Conservation (phyloP, 2,888 invertebrate genomes). For the Dryobota labecula region DNA sequence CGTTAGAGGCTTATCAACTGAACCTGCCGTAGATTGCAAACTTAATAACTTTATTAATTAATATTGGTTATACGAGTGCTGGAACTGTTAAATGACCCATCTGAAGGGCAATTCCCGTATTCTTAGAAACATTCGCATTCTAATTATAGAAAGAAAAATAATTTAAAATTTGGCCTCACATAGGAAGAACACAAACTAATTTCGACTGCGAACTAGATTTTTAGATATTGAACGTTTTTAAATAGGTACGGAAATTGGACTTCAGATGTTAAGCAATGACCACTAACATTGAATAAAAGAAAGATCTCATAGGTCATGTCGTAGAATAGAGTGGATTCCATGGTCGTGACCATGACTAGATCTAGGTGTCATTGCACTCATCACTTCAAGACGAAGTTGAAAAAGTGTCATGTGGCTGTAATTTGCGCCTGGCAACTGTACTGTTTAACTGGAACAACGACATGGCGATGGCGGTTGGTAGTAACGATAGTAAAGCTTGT, state of each 20-base stretch:
- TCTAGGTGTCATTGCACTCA: background rate
- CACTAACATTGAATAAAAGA: background rate
- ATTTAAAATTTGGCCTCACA: background rate
- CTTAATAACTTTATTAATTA: slow-evolving; percentile 29
- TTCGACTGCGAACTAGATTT: background rate
- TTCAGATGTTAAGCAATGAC: background rate
- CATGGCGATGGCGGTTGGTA: too few species aligned
- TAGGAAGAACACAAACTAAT: background rate
- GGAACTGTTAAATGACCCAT: background rate
- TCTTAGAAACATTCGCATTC: background rate
- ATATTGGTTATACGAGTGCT: background rate
- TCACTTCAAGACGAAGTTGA: too few species aligned
- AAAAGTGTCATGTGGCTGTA: background rate
- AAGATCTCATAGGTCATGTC: background rate
- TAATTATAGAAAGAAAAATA: background rate
- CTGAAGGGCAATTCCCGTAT: background rate
- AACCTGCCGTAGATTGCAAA: slow-evolving; percentile 6
- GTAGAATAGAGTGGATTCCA: background rate
- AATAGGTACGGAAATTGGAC: background rate
- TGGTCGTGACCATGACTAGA: background rate
- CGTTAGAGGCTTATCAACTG: slow-evolving; percentile 17
- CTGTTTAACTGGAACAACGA: background rate
- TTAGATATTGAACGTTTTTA: background rate
- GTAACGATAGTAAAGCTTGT: too few species aligned
- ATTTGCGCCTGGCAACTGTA: too few species aligned